Percentiles rank a stretch among this genome's conserved stretches.
These are phyloP conservation scores for Psittacula derbiana DNA, from an alignment of 2,797 vertebrate genomes.

Conservation along the genomic window DNA sequence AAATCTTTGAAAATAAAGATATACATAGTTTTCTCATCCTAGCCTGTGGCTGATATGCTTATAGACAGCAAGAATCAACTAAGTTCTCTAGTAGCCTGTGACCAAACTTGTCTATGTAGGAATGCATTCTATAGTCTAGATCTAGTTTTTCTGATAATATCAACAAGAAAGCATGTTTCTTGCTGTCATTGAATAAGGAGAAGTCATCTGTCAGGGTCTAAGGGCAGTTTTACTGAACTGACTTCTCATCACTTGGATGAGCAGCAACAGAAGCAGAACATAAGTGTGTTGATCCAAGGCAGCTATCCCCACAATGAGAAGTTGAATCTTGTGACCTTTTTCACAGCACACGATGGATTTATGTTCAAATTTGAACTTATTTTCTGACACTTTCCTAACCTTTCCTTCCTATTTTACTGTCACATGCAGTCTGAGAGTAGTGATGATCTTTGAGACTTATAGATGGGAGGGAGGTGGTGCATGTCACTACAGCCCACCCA, in stretches of 20 bases:
- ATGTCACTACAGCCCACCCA: not conserved
- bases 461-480: not conserved
- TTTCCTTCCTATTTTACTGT: constrained; percentile 29
- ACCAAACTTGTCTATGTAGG: not conserved
- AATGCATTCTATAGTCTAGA: not conserved
- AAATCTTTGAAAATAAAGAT: not conserved
- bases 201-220: not conserved
- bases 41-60: not conserved
- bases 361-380: not conserved
- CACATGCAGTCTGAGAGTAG: not conserved
- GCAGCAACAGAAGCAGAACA: not conserved
- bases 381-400: not conserved
- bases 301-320: not conserved
- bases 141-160: not conserved
- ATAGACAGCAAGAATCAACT: not conserved
- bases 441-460: not conserved
- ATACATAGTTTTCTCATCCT: not conserved
- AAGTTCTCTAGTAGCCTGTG: not conserved
- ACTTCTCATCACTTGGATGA: not conserved
- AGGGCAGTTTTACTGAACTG: not conserved
- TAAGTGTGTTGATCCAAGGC: not conserved
- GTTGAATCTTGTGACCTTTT: not conserved
- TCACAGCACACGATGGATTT: not conserved
- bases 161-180: not conserved
- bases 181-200: not conserved